Conservation (phyloP, 2,797 vertebrate genomes). For the Jordanella pulchra region DNA sequence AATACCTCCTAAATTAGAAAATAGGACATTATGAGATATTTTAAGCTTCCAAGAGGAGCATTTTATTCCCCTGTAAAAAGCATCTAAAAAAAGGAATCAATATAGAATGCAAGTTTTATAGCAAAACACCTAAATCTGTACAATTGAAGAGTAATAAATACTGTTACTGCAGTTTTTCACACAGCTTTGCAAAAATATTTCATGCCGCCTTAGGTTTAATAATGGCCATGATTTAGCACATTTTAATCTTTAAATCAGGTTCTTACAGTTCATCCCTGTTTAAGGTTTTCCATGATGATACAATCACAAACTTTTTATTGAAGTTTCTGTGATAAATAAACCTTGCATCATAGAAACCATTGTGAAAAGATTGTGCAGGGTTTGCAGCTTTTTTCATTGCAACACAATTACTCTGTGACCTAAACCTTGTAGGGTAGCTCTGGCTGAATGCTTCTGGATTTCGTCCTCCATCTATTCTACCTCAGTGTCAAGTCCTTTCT, state of each 20-base stretch:
- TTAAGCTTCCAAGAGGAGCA: neutral
- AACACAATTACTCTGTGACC: neutral
- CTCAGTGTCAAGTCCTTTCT: neutral
- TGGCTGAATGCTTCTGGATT: neutral
- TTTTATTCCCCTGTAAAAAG: neutral
- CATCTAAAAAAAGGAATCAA: neutral
- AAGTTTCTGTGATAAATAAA: neutral
- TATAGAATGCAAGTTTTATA: neutral
- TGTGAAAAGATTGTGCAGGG: neutral
- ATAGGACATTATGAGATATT: neutral
- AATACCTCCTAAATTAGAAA: neutral
- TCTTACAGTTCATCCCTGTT: neutral
- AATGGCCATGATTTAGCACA: neutral
- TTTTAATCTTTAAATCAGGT: neutral
- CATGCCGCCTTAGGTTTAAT: neutral
- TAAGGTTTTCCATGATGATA: neutral
- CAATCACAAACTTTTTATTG: neutral
- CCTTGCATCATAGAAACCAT: neutral
- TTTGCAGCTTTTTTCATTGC: neutral
- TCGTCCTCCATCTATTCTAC: neutral
- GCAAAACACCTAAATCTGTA: neutral
- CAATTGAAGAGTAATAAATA: neutral
- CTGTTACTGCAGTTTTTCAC: neutral
- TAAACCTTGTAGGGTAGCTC: neutral
- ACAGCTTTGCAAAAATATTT: neutral